Evolutionary conservation across 2,113 vertebrate genomes (phyloP).

Genomic region (Mirounga angustirostris): DNA sequence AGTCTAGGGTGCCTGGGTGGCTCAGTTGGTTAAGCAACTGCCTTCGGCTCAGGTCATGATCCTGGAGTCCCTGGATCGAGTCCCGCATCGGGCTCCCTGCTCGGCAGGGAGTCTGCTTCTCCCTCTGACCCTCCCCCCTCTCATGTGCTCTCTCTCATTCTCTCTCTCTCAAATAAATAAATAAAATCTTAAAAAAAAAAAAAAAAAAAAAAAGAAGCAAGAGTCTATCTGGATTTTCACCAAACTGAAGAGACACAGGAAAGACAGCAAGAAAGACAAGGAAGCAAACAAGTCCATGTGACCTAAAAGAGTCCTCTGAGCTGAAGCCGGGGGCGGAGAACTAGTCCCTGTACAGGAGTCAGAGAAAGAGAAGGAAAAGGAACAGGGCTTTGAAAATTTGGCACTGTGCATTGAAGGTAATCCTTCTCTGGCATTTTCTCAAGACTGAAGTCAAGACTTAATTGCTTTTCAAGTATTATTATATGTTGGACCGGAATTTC

Average conservation of each 20-base stretch:
- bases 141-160: too few relatives aligned
- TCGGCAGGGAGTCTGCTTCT: too few relatives aligned
- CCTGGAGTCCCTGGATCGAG: too few relatives aligned
- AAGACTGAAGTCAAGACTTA: background rate
- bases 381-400: background rate
- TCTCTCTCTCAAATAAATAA: too few relatives aligned
- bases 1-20: background rate
- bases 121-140: too few relatives aligned
- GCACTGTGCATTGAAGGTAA: background rate
- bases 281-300: background rate
- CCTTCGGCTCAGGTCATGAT: too few relatives aligned
- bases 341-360: background rate
- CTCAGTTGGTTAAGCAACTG: too few relatives aligned
- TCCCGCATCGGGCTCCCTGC: too few relatives aligned
- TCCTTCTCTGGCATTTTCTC: background rate
- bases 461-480: background rate
- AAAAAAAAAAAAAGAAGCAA: background rate
- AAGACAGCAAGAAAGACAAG: background rate
- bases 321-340: accelerated
- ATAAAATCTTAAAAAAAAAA: too few relatives aligned
- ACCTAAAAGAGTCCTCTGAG: background rate
- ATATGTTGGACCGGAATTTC: background rate
- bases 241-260: background rate
- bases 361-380: background rate
- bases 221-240: background rate